Percentiles rank a stretch among this genome's conserved stretches.
These are phyloP conservation scores for Mobula hypostoma DNA, from an alignment of 2,113 vertebrate species.

Conservation along the genomic window DNA sequence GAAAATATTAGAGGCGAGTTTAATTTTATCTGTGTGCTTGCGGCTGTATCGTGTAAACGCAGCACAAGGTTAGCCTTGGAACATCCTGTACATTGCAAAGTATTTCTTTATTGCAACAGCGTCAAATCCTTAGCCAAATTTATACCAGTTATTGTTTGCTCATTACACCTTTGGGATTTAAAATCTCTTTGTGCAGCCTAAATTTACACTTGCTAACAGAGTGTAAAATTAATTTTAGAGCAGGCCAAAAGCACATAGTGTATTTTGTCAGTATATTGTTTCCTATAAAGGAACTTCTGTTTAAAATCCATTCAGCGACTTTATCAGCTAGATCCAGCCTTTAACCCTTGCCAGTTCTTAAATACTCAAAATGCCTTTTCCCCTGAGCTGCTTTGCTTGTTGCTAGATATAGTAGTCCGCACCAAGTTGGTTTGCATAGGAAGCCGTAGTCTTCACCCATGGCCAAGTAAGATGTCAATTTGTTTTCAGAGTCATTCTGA, in stretches of 20 bases:
- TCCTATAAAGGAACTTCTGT: neutral
- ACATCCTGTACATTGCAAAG: neutral
- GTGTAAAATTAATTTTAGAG: neutral
- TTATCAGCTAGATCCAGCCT: neutral
- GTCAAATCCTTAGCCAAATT: neutral
- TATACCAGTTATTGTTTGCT: constrained; percentile 28
- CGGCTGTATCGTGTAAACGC: neutral
- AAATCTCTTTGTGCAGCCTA: neutral
- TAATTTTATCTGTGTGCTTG: neutral
- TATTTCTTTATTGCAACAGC: neutral
- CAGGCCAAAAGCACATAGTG: neutral
- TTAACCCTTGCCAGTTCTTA: neutral
- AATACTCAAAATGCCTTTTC: neutral
- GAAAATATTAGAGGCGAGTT: neutral
- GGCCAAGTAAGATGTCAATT: neutral
- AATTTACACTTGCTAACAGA: neutral
- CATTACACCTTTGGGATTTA: neutral
- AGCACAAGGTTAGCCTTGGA: constrained; percentile 11
- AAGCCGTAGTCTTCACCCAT: neutral
- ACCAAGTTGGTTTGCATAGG: neutral
- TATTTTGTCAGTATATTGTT: neutral
- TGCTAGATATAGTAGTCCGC: neutral
- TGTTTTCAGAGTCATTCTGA: neutral
- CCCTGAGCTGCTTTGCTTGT: neutral
- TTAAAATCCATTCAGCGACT: neutral